phyloP scores from a whole-genome alignment of 2,888 invertebrate species.

The Lepidocyrtinus sp. region DNA sequence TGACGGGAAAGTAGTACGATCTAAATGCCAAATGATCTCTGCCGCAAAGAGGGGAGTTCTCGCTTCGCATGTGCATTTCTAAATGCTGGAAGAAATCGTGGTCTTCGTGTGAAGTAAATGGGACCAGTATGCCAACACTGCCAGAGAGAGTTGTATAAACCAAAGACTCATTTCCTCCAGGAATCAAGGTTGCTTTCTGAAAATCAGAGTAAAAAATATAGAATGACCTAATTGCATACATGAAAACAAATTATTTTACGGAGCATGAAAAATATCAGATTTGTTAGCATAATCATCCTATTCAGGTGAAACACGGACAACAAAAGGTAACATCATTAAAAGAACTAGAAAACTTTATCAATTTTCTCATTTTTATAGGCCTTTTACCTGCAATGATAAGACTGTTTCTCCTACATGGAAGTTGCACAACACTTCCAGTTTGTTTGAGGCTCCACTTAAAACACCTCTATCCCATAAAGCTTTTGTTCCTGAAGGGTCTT shows the following conservation, averaged over 20 bases:
- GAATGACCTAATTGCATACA: no score
- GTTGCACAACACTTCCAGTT: slow-evolving; percentile 91
- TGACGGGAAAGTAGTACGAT: slow-evolving; percentile 97
- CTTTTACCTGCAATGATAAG: slow-evolving; percentile 89
- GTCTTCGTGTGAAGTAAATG: slow-evolving; percentile 96
- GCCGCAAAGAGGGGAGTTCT: slow-evolving; percentile 96
- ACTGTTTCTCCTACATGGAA: slow-evolving; percentile 98
- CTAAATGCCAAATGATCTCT: slow-evolving; percentile 97
- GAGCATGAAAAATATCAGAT: slow-evolving; percentile 56
- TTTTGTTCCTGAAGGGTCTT: slow-evolving; percentile 99
- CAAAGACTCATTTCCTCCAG: slow-evolving; percentile 96
- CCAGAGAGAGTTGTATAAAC: slow-evolving; percentile 97
- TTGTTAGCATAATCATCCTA: slow-evolving; percentile 65
- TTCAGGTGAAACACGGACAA: slow-evolving; percentile 70
- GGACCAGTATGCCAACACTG: slow-evolving; percentile 91
- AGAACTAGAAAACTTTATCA: background rate
- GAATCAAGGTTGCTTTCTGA: slow-evolving; percentile 91
- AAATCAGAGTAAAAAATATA: slow-evolving; percentile 38
- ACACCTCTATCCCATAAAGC: slow-evolving; percentile 93
- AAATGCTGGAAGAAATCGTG: slow-evolving; percentile 99
- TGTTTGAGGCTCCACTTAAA: slow-evolving; percentile 97
- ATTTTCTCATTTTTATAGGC: no score
- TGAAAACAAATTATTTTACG: no score
- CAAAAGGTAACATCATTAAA: slow-evolving; percentile 65
- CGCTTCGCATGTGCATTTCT: slow-evolving; percentile 99